phyloP scores from a whole-genome alignment of 2,888 invertebrate genomes.

The Eustalomyia histrio region DNA sequence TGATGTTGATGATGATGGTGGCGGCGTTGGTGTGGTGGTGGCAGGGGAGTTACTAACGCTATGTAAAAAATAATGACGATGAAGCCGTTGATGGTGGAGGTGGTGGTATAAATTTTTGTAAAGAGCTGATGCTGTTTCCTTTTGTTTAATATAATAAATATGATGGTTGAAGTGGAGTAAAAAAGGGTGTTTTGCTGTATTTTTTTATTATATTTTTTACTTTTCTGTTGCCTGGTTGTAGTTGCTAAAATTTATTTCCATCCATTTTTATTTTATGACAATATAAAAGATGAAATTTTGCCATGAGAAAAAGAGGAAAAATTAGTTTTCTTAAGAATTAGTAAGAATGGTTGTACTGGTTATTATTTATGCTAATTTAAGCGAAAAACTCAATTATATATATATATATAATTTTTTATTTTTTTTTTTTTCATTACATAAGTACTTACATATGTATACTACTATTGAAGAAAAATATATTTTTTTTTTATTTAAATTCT shows the following conservation, averaged over 20 bases:
- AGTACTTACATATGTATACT: too few relatives aligned
- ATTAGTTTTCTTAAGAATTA: conserved; percentile 36
- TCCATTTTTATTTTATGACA: conserved; percentile 43
- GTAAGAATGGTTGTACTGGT: conserved; percentile 11
- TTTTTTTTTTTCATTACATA: too few relatives aligned
- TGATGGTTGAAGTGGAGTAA: not conserved
- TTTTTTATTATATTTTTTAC: not conserved
- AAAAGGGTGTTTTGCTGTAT: conserved; percentile 18
- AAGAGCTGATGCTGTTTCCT: not conserved
- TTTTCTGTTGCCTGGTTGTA: conserved; percentile 5
- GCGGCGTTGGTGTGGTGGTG: not conserved
- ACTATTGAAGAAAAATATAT: too few relatives aligned
- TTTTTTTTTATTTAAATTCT: too few relatives aligned
- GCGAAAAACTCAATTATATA: conserved; percentile 23
- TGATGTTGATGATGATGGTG: too few relatives aligned
- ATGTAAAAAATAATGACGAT: not conserved
- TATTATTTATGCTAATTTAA: conserved; percentile 43
- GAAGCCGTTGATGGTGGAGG: not conserved
- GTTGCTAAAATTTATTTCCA: conserved; percentile 26
- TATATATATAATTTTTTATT: not conserved
- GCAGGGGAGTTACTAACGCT: not conserved
- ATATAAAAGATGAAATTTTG: not conserved
- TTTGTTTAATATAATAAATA: conserved; percentile 10
- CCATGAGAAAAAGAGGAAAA: conserved; percentile 2
- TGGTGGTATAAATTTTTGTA: not conserved